Conservation (phyloP, 2,113 vertebrate species). For the Oxyruncus cristatus region DNA sequence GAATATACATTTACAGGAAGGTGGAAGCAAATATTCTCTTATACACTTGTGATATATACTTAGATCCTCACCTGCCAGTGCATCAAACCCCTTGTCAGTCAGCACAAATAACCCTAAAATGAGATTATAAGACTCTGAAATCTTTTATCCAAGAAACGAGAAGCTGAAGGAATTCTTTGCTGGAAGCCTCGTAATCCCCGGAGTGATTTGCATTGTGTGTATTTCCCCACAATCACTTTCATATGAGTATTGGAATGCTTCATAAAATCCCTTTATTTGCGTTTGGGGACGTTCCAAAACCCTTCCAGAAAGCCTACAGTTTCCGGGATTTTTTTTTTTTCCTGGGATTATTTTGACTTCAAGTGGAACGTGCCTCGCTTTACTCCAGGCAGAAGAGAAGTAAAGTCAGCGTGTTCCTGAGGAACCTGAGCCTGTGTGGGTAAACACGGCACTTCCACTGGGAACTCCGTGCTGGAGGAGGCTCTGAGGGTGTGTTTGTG, state of each 20-base stretch:
- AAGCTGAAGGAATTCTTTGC: slow-evolving; percentile 29
- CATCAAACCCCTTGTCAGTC: neutral
- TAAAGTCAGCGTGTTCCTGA: neutral
- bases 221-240: slow-evolving; percentile 46
- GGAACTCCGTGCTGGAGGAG: neutral
- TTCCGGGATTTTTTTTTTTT: neutral
- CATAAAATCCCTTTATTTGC: slow-evolving; percentile 14
- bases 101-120: neutral
- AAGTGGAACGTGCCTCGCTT: neutral
- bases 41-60: neutral
- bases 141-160: neutral
- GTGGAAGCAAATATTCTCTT: neutral
- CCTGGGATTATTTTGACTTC: slow-evolving; percentile 32
- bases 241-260: slow-evolving; percentile 1
- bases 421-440: neutral
- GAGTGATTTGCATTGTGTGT: neutral
- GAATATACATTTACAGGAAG: neutral
- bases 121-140: neutral
- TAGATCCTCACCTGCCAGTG: neutral
- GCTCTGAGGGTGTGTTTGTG: neutral
- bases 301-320: slow-evolving; percentile 31
- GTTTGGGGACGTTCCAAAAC: slow-evolving; percentile 8
- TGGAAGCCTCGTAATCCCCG: slow-evolving; percentile 15
- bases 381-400: slow-evolving; percentile 12
- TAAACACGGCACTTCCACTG: neutral